These are phyloP conservation scores for Helostoma temminkii DNA, from an alignment of 2,797 vertebrate genomes.

Conservation along the genomic window DNA sequence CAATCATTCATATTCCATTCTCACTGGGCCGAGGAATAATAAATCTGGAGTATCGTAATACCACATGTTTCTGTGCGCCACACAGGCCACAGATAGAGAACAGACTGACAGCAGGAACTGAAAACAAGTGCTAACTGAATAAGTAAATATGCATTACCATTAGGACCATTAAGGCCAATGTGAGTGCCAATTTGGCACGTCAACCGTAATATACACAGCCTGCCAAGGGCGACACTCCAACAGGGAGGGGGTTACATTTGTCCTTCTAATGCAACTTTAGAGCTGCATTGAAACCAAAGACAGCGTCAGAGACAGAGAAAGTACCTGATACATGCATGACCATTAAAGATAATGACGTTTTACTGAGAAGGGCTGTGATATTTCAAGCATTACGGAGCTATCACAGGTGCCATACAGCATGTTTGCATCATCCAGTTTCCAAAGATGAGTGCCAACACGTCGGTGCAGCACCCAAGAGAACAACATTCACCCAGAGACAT, in stretches of 20 bases:
- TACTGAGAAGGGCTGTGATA: slow-evolving; percentile 36
- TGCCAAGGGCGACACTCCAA: slow-evolving; percentile 61
- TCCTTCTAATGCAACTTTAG: slow-evolving; percentile 56
- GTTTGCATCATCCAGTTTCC: slow-evolving; percentile 57
- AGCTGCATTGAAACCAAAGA: slow-evolving; percentile 50
- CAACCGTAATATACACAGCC: slow-evolving; percentile 36
- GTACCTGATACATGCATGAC: slow-evolving; percentile 40
- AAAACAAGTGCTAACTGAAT: slow-evolving; percentile 73
- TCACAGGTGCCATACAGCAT: slow-evolving; percentile 54
- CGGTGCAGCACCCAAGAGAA: slow-evolving; percentile 48
- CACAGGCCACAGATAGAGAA: slow-evolving; percentile 68
- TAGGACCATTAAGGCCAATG: slow-evolving; percentile 60
- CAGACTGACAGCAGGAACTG: slow-evolving; percentile 69
- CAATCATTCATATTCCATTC: slow-evolving; percentile 71
- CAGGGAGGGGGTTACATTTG: slow-evolving; percentile 62
- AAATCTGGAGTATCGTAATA: slow-evolving; percentile 66
- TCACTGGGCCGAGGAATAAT: slow-evolving; percentile 55
- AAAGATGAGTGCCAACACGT: slow-evolving; percentile 40
- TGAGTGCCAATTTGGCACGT: slow-evolving; percentile 68
- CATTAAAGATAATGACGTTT: slow-evolving; percentile 63
- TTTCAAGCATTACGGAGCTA: slow-evolving; percentile 48
- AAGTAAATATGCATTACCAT: slow-evolving; percentile 72
- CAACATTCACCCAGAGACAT: slow-evolving; percentile 46
- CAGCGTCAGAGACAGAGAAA: slow-evolving; percentile 42
- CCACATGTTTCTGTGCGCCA: slow-evolving; percentile 64